Evolutionary conservation across 1,140 invertebrate genomes (phyloP), one percentile per base, ranked within the genome.

Genomic region (Trialeurodes vaporariorum): DNA sequence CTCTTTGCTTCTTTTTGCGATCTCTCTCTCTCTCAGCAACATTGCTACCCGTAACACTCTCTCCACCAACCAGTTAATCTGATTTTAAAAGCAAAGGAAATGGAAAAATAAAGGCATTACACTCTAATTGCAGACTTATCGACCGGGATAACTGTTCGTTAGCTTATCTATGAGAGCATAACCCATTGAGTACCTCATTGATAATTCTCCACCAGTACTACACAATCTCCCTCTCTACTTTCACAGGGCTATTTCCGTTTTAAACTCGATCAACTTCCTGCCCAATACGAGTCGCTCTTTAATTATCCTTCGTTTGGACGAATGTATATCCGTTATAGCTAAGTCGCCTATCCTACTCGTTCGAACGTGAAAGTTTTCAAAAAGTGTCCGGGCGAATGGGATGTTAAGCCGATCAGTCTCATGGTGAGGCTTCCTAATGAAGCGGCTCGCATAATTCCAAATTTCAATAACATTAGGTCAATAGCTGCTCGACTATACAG

Each of bases 31-130:
- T 21, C 24, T n/a, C n/a, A n/a, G n/a, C n/a, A n/a, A n/a, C n/a
- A n/a, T n/a, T n/a, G n/a, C n/a, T n/a, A n/a, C n/a, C n/a, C n/a
- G n/a, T n/a, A 34, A 65, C 27, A 59, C 59, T 70, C 59, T 69
- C 72, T 72, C 70, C 69, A 72, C 72, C 71, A 72, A 72, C 64
- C 72, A 70, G 72, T 73, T 72, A 74, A 72, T 71, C 67, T 70
- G 69, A 64, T 64, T 64, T 27, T 13, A 67, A 71, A 17, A 49
- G 34, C 34, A 49, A 49, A 49, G 34, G 34, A 49, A 49, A 49
- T 49, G 34, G 34, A 49, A 49, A 49, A 49, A 49, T 49, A 49
- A 49, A 49, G 34, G 17, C 34, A 49, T 49, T 49, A 49, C 34
- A 17, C 34, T 49, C 34, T 49, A 49, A 49, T 49, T 49, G 34